Conservation (phyloP, 2,888 invertebrate species). For the Drosophila nr. perissopoda region DNA sequence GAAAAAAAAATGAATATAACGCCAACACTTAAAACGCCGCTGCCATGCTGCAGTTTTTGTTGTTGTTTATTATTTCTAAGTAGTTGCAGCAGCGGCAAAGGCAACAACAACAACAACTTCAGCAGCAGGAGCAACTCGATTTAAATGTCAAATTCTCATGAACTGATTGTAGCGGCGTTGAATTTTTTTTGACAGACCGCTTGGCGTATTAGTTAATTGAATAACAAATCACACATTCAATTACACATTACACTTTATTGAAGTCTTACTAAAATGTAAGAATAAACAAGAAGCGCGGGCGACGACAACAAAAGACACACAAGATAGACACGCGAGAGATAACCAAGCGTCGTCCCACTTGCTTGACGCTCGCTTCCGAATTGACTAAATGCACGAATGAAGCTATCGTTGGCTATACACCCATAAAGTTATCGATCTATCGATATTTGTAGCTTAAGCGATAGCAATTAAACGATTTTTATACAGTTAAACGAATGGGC, state of each 20-base stretch:
- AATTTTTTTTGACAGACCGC: conserved; percentile 14
- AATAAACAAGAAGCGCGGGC: conserved; percentile 21
- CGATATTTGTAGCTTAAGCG: conserved; percentile 12
- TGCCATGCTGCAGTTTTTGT: conserved; percentile 26
- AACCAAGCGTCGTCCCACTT: conserved; percentile 26
- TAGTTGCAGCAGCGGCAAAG: conserved; percentile 34
- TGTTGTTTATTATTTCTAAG: conserved; percentile 29
- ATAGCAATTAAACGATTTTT: not conserved
- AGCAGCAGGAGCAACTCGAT: conserved; percentile 28
- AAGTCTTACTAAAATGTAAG: conserved; percentile 35
- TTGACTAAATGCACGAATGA: conserved; percentile 50
- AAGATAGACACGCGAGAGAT: not conserved
- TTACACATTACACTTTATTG: conserved; percentile 31
- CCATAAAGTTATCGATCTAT: conserved; percentile 22
- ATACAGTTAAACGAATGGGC: not conserved
- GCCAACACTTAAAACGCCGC: conserved; percentile 34
- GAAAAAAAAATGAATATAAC: not conserved
- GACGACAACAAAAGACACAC: conserved; percentile 8
- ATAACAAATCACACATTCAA: conserved; percentile 38
- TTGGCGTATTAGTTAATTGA: conserved; percentile 17
- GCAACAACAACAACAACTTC: conserved; percentile 15
- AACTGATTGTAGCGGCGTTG: conserved; percentile 46
- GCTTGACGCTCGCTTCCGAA: conserved; percentile 52
- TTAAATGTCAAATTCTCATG: conserved; percentile 78
- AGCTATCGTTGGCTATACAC: conserved; percentile 9